Base-by-base conservation (phyloP, 2,113 vertebrate genomes). In the Diphyllodes magnificus region DNA sequence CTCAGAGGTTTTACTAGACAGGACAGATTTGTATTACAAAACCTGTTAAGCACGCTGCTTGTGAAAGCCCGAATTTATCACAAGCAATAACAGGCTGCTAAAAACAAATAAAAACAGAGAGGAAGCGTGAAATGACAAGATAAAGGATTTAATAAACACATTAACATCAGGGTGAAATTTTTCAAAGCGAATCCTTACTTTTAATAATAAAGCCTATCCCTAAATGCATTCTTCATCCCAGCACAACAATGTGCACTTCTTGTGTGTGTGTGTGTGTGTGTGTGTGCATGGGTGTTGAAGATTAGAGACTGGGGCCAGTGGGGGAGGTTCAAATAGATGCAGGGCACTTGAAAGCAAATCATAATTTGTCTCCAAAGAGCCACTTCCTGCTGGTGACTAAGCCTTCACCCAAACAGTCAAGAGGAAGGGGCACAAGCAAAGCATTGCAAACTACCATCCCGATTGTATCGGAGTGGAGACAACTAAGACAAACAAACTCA, bases 401-500 rank as follows among this genome's bases (percentile, higher is more conserved):
- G 78, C 70, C 91, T 93, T 97, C 88, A 82, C 65, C 90, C 97
- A 93, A 93, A 88, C 77, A 94, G 92, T 80, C 61, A 68, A 90
- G 92, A 97, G 95, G 95, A 97, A 97, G 95, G 93, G 96, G 97
- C 95, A 96, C 66, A 88, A 96, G 93, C 64, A 97, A 97, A 97
- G 90, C 77, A 66, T 40, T 77, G 81, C 94, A 92, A 93, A 96
- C 13, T 89, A 94, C 94, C 98, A 94, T 97, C 96, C 92, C 5
- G 73, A 97, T 96, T 96, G 86, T 96, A 97, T 97, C 93, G 11
- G 76, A 91, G 79, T 96, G 97, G 96, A 98, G 97, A 98, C 97
- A 96, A 96, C 86, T 63, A 97, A 96, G 95, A 97, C 97, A 98
- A 98, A 98, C 98, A 98, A 98, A 97, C 97, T 96, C 97, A 98